Base-by-base conservation (phyloP, 1,140 invertebrate species). In the Aleiodes sp. region DNA sequence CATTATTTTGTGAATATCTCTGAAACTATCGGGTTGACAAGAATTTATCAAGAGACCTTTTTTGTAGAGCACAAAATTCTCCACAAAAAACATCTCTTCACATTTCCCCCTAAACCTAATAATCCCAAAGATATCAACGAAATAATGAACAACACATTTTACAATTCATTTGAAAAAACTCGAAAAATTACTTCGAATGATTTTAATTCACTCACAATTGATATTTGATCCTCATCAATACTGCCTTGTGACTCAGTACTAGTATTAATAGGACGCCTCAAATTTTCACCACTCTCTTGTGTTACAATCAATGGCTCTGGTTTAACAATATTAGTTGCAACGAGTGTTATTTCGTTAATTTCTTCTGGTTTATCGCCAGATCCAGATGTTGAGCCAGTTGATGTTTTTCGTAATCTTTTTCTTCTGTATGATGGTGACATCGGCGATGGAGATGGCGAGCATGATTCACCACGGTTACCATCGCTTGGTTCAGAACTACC, bases 371-470 rank as follows among this genome's bases (percentile, higher is more conserved):
- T 88, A 74, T 87, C 89, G 43, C 82, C 89, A 65, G 89, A 92
- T 62, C 86, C 88, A 80, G 83, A 90, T 24, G 81, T 86, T 0
- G 90, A 92, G 6, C 92, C 92, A 16, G 88, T 90, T 1, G 92
- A 93, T 56, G 91, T 90, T 83, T 93, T 93, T 70, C 92, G 85
- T 75, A 93, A 86, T 69, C 92, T 83, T 82, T 91, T 92, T 73
- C 90, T 86, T 67, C 84, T 78, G 31, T 82, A 79, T 4, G 82
- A 82, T 4, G 85, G 82, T 1, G 83, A 83, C 29, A 84, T 71
- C 6, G 85, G 83, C 19, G 82, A 83, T 9, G 84, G 81, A 72
- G 77, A 82, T 4, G 82, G 82, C 4, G 82, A 83, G 73, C 82
- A 84, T 0, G 82, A 83, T 71, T 84, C 82, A 0, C 81, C 83